Percentiles rank a stretch among this genome's conserved stretches.
Conservation (phyloP, 2,888 invertebrate species). For the Lydus trimaculatus region DNA sequence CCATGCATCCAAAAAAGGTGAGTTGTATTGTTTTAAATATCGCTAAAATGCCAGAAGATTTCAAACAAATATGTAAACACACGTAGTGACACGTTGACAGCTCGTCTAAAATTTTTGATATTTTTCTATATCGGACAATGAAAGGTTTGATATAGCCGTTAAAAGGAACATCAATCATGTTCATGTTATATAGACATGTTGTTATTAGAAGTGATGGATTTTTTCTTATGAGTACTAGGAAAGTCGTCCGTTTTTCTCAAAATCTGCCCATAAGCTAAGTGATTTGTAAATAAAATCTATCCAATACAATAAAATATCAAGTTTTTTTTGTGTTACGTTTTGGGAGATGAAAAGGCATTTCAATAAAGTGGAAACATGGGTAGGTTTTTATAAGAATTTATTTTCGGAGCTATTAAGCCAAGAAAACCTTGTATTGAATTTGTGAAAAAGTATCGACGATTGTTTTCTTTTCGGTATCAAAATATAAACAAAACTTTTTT, state of each 20-base stretch:
- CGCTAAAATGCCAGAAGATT: too few relatives aligned
- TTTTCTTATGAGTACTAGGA: background rate
- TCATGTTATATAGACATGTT: background rate
- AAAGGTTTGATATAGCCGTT: background rate
- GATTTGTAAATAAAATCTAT: background rate
- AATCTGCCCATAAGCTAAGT: background rate
- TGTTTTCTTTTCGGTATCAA: background rate
- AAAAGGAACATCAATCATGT: background rate
- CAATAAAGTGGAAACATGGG: background rate
- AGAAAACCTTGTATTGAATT: background rate
- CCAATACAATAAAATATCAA: background rate
- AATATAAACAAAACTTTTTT: background rate
- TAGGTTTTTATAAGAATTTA: background rate
- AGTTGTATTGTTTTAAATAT: conserved; percentile 31
- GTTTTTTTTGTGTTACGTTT: background rate
- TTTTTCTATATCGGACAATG: background rate
- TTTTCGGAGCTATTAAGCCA: background rate
- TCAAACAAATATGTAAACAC: too few relatives aligned
- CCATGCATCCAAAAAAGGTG: conserved; percentile 93
- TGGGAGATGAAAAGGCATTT: background rate
- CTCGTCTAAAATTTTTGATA: conserved; percentile 29
- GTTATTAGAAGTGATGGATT: conserved; percentile 5
- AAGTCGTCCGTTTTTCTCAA: background rate
- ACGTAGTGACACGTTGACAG: conserved; percentile 29
- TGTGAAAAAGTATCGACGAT: background rate